Evolutionary conservation across 2,797 vertebrate genomes (phyloP).

Genomic region (Helarctos malayanus): DNA sequence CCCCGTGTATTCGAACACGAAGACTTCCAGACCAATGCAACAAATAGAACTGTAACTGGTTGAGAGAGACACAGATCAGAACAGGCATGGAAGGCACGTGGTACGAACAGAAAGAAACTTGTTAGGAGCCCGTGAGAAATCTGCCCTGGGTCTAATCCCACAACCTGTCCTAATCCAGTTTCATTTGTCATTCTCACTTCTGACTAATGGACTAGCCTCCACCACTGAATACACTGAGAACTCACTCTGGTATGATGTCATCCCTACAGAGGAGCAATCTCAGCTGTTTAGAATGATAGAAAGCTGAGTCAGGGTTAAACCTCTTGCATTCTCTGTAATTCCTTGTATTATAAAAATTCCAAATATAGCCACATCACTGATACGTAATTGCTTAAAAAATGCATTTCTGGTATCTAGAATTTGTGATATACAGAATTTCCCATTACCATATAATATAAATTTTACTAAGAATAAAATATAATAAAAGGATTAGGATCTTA

Average conservation of each 20-base stretch:
- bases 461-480: background rate
- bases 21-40: background rate
- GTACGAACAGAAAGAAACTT: conserved; percentile 4
- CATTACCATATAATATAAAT: background rate
- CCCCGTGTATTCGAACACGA: background rate
- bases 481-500: background rate
- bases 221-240: background rate
- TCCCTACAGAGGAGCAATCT: background rate
- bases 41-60: background rate
- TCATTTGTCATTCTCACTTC: conserved; percentile 54
- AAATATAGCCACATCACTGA: background rate
- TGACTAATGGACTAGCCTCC: conserved; percentile 60
- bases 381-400: background rate
- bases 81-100: background rate
- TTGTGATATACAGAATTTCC: background rate
- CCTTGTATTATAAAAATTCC: conserved; percentile 2
- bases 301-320: background rate
- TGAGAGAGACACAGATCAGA: background rate
- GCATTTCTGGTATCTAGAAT: background rate
- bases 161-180: conserved; percentile 33
- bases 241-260: conserved; percentile 27
- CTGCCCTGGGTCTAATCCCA: conserved; percentile 31
- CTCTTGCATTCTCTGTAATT: background rate
- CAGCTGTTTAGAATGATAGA: background rate
- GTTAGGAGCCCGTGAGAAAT: conserved; percentile 66